Evolutionary conservation across 2,113 vertebrate species (phyloP).

Genomic region (Datnioides undecimradiatus): DNA sequence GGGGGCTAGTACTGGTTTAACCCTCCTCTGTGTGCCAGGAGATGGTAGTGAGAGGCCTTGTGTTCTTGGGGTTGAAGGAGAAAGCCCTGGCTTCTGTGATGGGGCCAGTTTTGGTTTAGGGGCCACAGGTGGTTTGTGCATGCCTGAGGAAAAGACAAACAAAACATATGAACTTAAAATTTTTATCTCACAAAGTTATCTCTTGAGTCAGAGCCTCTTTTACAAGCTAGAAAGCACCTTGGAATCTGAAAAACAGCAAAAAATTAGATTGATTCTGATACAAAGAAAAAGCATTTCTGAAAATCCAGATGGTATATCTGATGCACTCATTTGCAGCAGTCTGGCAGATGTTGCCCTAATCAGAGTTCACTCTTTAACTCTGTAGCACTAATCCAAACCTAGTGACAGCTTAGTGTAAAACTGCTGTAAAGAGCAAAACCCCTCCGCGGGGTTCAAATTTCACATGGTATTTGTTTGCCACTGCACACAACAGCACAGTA

Average conservation of each 20-base stretch:
- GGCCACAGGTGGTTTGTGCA: slow-evolving; percentile 93
- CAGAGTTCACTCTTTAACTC: slow-evolving; percentile 11
- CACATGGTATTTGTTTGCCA: slow-evolving; percentile 63
- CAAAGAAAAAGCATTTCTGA: neutral
- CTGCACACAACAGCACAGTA: slow-evolving; percentile 43
- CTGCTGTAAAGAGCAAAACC: slow-evolving; percentile 34
- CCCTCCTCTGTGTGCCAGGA: slow-evolving; percentile 77
- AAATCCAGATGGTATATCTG: slow-evolving; percentile 14
- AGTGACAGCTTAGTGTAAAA: slow-evolving; percentile 49
- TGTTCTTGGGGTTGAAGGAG: slow-evolving; percentile 86
- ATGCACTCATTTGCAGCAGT: slow-evolving; percentile 17
- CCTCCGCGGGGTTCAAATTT: slow-evolving; percentile 41
- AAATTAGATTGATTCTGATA: slow-evolving; percentile 16
- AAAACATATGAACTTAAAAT: slow-evolving; percentile 19
- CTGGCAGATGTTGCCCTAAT: slow-evolving; percentile 32
- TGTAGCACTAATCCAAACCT: slow-evolving; percentile 35
- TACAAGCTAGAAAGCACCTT: too few relatives aligned
- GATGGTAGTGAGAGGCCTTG: slow-evolving; percentile 78
- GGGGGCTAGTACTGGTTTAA: slow-evolving; percentile 90
- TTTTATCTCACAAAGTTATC: neutral
- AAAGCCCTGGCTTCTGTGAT: slow-evolving; percentile 76
- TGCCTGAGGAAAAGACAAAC: slow-evolving; percentile 80
- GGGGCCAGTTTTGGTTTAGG: slow-evolving; percentile 91
- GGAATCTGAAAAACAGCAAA: neutral
- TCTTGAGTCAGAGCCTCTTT: neutral